These are phyloP conservation scores for Ormyrus pomaceus DNA, from an alignment of 2,888 invertebrate genomes.

Conservation along the genomic window DNA sequence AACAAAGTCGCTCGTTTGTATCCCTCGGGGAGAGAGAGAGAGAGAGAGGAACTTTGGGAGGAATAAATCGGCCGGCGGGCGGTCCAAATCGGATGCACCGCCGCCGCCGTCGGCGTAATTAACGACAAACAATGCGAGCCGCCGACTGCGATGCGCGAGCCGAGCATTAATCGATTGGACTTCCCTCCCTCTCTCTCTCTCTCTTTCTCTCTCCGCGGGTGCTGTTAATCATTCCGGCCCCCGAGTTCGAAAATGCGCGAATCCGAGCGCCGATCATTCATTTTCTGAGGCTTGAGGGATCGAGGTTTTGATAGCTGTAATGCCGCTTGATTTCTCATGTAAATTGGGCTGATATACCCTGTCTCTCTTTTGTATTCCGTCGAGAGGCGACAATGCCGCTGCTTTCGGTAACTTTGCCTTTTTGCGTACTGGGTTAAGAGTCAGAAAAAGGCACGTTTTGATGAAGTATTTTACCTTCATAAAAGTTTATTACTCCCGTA, in stretches of 20 bases:
- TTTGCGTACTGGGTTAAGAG: too few species aligned
- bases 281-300: background rate
- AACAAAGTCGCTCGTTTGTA: slow-evolving; percentile 40
- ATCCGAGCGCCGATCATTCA: too few species aligned
- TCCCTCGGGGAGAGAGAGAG: background rate
- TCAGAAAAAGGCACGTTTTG: too few species aligned
- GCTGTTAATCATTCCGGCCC: slow-evolving; percentile 30
- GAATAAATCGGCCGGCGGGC: slow-evolving; percentile 59
- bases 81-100: slow-evolving; percentile 56
- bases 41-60: background rate
- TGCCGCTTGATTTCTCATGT: too few species aligned
- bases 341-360: too few species aligned
- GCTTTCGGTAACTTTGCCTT: too few species aligned
- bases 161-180: slow-evolving; percentile 53
- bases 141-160: slow-evolving; percentile 68
- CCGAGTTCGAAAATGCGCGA: background rate
- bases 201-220: background rate
- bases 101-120: slow-evolving; percentile 68
- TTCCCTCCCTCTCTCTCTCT: too few species aligned
- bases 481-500: too few species aligned
- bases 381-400: too few species aligned
- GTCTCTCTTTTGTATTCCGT: too few species aligned
- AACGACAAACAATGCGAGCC: slow-evolving; percentile 70
- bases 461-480: too few species aligned
- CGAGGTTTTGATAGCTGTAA: too few species aligned